Evolutionary conservation across 1,140 invertebrate genomes (phyloP).

Genomic region (Globodera rostochiensis): DNA sequence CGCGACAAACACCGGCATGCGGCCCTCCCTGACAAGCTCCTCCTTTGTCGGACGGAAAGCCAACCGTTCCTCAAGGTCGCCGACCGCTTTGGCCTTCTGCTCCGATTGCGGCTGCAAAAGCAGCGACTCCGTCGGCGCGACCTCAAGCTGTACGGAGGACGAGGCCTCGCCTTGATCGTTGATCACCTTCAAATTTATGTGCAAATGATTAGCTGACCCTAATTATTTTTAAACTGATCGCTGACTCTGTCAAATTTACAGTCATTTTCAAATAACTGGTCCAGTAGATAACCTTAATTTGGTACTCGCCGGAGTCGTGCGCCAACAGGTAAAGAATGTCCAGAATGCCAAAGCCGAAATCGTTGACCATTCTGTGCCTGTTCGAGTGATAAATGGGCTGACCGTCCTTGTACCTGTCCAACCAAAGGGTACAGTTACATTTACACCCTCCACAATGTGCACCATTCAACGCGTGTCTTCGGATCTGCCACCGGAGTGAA

Average conservation of each 20-base stretch:
- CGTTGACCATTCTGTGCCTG: constrained; percentile 67
- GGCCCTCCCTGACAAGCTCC: constrained; percentile 51
- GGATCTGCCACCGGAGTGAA: constrained; percentile 80
- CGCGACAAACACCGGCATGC: constrained; percentile 63
- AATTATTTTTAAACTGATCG: too few species aligned
- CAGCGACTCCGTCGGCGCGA: constrained; percentile 50
- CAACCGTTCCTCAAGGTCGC: constrained; percentile 54
- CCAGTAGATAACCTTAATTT: constrained; percentile 3
- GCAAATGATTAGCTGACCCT: too few species aligned
- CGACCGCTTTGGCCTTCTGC: constrained; percentile 57
- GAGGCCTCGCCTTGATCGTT: constrained; percentile 58
- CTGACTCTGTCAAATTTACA: too few species aligned
- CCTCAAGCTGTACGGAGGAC: constrained; percentile 48
- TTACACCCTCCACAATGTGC: not conserved
- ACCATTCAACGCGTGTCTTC: constrained; percentile 67
- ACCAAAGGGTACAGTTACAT: constrained; percentile 6
- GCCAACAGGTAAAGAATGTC: constrained; percentile 69
- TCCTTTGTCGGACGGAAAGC: constrained; percentile 55
- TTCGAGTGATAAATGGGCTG: constrained; percentile 60
- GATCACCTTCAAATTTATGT: not conserved
- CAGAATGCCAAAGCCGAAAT: constrained; percentile 69
- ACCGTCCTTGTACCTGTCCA: constrained; percentile 46
- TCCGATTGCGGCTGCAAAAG: constrained; percentile 58
- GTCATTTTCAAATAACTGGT: not conserved
- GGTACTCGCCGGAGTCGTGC: constrained; percentile 67